Base-by-base conservation (phyloP, 1,140 invertebrate genomes). In the Drosophila sturtevanti region DNA sequence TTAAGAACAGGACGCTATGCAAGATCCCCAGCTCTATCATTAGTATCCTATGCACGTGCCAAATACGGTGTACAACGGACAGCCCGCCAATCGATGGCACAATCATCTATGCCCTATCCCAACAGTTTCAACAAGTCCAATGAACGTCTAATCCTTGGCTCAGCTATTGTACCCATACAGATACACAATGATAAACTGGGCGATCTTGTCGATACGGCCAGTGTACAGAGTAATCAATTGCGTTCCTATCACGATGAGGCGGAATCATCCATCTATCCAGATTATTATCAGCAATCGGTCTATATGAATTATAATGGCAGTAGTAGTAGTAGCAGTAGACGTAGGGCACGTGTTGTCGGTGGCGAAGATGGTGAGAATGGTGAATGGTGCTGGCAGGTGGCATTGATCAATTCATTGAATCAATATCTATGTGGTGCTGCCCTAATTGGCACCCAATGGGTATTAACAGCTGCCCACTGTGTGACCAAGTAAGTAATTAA, bases 381-480 rank as follows among this genome's bases (percentile, higher is more conserved):
- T 6, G 97, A 98, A 92, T 98, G 97, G 97, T 98, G 97, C 92
- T 98, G 97, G 97, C 97, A 98, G 92, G 97, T 98, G 34, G 98
- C 98, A 0, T 93, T 99, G 48, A 97, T 99, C 82, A 99, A 98
- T 90, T 97, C 96, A 0, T 93, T 97, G 9, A 98, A 98, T 92
- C 97, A 98, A 91, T 98, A 98, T 92, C 93, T 98, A n/a, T 99
- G 98, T 91, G 98, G 98, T 2, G 98, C 97, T 12, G 98, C 98
- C 0, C 94, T 99, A 0, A 97, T 99, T 66, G 98, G 97, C 59
- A 97, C 96, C 0, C 96, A 98, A 90, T 99, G 98, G 98, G 96
- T 99, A 9, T 93, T 99, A 1, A 98, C 97, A 1, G 98, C 98
- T 0, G 98, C 98, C 12, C 98, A 99, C 92, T 99, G 98, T 91